Base-by-base conservation (phyloP, 2,113 vertebrate species). In the Leucosticte australis region DNA sequence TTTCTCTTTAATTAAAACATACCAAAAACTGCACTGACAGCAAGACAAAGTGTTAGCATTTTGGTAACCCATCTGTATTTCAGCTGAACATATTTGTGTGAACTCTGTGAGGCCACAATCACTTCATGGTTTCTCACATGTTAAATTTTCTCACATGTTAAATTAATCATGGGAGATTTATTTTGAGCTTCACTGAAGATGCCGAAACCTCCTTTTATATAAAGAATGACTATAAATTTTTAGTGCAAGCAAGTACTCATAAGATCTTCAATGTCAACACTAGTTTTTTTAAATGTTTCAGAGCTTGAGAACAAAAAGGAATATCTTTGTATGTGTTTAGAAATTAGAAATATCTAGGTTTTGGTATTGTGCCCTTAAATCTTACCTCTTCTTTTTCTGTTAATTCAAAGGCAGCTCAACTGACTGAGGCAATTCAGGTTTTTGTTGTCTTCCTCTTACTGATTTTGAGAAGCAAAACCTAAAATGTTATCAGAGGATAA, bases 31-130 rank as follows among this genome's bases (percentile, higher is more conserved):
- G 67, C 60, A 74, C 68, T 81, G 74, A 83, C 87, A 91, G 52
- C 80, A 94, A 67, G 93, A 71, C 21, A 46, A 42, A 87, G 37
- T 42, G 37, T 91, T 81, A 93, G 52, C 69, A 63, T 75, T 59
- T 44, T 90, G 91, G 92, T 87, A 63, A 88, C 52, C 37, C 62
- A 88, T 94, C 89, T 93, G 83, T 94, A 20, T 92, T 85, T 94
- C 90, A 88, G 79, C 81, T 90, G 78, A 88, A 75, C 56, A 31
- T 83, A 33, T 75, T 92, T 94, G 23, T 77, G 12, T 91, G 88
- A 94, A 74, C n/a, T 87, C 60, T 73, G 60, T 41, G 64, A 95
- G 95, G 70, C 94, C 65, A 87, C 39, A 44, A 35, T 26, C 64
- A 11, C 91, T 86, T 92, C 24, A 18, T 77, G 67, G 4, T 89